Base-by-base conservation (phyloP, 2,888 invertebrate species). In the Parochlus steinenii region DNA sequence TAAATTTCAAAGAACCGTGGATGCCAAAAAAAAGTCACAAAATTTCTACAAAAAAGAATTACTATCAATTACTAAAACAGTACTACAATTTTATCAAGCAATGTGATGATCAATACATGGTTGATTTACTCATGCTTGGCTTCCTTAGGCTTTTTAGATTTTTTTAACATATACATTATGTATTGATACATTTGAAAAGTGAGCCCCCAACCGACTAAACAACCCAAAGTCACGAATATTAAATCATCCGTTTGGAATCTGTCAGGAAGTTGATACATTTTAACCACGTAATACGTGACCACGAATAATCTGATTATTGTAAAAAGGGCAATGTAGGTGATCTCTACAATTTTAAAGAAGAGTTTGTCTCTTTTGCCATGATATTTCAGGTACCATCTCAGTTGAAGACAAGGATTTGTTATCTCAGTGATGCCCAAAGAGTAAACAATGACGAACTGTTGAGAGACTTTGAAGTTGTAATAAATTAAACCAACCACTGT, bases 381-480 rank as follows among this genome's bases (percentile, higher is more conserved):
- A 10, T 18, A 16, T 17, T 39, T 39, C 11, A 39, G 24, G 16
- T 39, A 71, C 74, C 73, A 74, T 51, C 73, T 56, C 16, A 56
- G 49, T 55, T 74, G 73, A 16, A 73, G 55, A 27, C 69, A 51
- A 7, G 73, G 73, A 50, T 73, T 73, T 2, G 72, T 70, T 19
- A 69, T 43, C 53, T 74, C 73, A 58, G 72, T 52, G 31, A 64
- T 52, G 1, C 67, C 66, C 14, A 72, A 47, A 3, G 63, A 62
- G 6, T 45, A 46, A 14, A 48, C 43, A 16, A 39, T 39, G 5
- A 26, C 22, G 18, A 27, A 34, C 8, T 34, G 39, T 14, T 35
- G 26, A 10, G n/a, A 28, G 15, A 16, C 12, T 25, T 36, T 36
- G n/a, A 36, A 36, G n/a, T 17, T 24, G 14, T 30, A 36, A 16